Evolutionary conservation across 30 jellyfish, hydroid and myxozoan species (phyloP).

Genomic region (Pelagia noctiluca): DNA sequence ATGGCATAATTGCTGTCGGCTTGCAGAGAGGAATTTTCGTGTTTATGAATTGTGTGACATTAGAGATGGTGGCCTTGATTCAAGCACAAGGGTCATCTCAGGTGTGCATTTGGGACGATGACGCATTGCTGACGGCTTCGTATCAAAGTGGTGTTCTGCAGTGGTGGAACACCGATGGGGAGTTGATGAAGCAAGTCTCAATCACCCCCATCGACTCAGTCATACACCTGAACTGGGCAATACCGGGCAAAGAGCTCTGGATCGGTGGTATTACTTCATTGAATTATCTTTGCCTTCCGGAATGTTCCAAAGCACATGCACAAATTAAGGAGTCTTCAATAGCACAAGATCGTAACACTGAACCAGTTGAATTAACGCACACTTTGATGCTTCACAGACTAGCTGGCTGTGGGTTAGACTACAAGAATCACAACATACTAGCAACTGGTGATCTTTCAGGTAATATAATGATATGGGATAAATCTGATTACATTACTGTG

Average conservation of each 20-base stretch:
- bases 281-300: conserved; percentile 44
- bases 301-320: not conserved
- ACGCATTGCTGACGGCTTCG: conserved; percentile 65
- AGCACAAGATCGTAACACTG: too few relatives aligned
- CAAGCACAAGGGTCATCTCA: conserved; percentile 98
- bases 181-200: conserved; percentile 55
- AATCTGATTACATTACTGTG: not conserved
- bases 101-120: conserved; percentile 90
- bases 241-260: conserved; percentile 70
- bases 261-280: conserved; percentile 90
- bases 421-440: conserved; percentile 34
- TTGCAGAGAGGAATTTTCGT: conserved; percentile 84
- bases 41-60: conserved; percentile 39
- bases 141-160: conserved; percentile 79
- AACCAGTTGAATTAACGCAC: not conserved
- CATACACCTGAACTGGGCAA: conserved; percentile 76
- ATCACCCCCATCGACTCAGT: conserved; percentile 63
- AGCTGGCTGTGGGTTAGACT: conserved; percentile 94
- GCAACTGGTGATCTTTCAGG: conserved; percentile 98
- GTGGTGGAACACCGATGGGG: conserved; percentile 81
- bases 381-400: conserved; percentile 47
- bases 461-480: conserved; percentile 43
- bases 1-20: conserved; percentile 79
- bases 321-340: too few relatives aligned
- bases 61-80: conserved; percentile 55